phyloP scores from a whole-genome alignment of 2,797 vertebrate genomes.

The Ptychadena robeensis region DNA sequence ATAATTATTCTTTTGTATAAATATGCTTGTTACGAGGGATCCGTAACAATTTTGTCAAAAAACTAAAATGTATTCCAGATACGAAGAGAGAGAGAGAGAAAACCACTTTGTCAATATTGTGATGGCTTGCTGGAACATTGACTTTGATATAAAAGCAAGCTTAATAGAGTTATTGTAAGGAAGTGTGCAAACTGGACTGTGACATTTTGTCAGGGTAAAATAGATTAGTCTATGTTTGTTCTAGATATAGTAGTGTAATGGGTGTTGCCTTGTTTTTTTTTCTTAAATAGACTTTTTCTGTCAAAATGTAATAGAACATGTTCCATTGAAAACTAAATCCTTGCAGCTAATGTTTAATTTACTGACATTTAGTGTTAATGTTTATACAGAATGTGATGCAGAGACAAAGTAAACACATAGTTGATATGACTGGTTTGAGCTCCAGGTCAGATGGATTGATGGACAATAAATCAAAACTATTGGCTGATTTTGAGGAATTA shows the following conservation, averaged over 20 bases:
- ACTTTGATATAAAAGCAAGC: slow-evolving; percentile 52
- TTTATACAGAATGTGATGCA: background rate
- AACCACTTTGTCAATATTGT: slow-evolving; percentile 32
- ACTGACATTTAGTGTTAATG: background rate
- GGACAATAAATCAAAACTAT: background rate
- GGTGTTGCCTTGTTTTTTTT: slow-evolving; percentile 42
- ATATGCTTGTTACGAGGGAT: too few species aligned
- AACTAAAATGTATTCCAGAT: too few species aligned
- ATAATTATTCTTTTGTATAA: too few species aligned
- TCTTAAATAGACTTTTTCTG: slow-evolving; percentile 5
- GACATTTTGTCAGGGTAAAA: slow-evolving; percentile 44
- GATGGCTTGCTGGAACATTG: slow-evolving; percentile 33
- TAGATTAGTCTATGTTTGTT: slow-evolving; percentile 50
- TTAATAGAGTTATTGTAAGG: slow-evolving; percentile 41
- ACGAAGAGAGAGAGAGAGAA: background rate
- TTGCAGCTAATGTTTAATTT: background rate
- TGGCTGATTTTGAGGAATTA: too few species aligned
- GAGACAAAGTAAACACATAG: background rate
- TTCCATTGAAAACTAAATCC: background rate
- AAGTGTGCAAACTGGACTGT: slow-evolving; percentile 50
- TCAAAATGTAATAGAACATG: slow-evolving; percentile 8
- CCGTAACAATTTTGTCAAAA: too few species aligned
- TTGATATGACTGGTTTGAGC: background rate
- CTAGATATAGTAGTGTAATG: slow-evolving; percentile 49
- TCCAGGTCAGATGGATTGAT: background rate